These are phyloP conservation scores for Nasonia vitripennis DNA, from an alignment of 1,140 invertebrate genomes.

Conservation along the genomic window DNA sequence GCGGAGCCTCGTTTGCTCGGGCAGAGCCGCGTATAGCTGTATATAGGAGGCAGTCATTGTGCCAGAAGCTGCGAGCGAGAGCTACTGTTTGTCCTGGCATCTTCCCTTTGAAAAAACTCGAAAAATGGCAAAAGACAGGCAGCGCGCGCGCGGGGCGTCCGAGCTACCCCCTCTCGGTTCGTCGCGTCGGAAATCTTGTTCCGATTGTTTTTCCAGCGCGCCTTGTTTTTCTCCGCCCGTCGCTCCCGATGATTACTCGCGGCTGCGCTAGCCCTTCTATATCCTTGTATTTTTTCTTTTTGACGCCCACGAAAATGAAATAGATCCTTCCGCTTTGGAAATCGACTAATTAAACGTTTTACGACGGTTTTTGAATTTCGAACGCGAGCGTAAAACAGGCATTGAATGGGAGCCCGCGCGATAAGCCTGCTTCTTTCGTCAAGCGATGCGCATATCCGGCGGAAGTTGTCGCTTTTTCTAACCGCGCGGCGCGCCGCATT, in stretches of 20 bases:
- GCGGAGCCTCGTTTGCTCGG: background rate
- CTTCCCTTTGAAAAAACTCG: constrained; percentile 54
- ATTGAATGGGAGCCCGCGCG: background rate
- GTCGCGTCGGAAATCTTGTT: constrained; percentile 40
- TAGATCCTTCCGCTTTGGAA: background rate
- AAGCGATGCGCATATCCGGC: constrained; percentile 62
- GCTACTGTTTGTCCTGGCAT: constrained; percentile 57
- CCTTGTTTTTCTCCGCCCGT: background rate
- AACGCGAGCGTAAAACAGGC: background rate
- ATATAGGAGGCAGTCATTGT: constrained; percentile 59
- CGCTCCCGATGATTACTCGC: constrained; percentile 3
- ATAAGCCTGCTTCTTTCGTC: constrained; percentile 52
- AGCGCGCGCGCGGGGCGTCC: background rate
- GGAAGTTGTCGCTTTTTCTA: constrained; percentile 58
- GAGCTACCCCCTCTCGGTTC: background rate
- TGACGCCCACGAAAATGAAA: background rate
- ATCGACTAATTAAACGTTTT: background rate
- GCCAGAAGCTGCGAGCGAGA: constrained; percentile 44
- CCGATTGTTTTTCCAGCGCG: constrained; percentile 22
- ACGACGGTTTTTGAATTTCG: background rate
- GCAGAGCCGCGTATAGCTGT: background rate
- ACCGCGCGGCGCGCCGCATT: constrained; percentile 11
- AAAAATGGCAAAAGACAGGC: constrained; percentile 53
- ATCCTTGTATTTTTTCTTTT: constrained; percentile 16
- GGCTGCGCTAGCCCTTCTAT: background rate